Conservation (phyloP, 2,797 vertebrate species). For the Tadarida brasiliensis region DNA sequence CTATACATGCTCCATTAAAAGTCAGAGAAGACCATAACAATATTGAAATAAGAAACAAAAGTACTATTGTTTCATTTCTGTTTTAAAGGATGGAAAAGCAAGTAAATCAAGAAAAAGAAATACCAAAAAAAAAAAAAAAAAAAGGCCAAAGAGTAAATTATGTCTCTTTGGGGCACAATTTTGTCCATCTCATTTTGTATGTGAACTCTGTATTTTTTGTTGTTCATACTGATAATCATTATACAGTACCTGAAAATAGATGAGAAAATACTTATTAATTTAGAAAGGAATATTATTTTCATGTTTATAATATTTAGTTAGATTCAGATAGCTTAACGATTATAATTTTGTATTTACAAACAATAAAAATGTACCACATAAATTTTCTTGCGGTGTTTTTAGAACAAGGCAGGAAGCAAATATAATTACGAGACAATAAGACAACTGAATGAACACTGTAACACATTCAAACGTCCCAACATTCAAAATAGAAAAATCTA, state of each 20-base stretch:
- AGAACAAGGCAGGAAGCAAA: background rate
- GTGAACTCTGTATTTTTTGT: background rate
- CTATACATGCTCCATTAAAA: slow-evolving; percentile 23
- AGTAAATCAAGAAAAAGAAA: slow-evolving; percentile 30
- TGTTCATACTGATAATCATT: background rate
- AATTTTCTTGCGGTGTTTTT: background rate
- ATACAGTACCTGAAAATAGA: background rate
- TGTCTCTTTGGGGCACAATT: background rate
- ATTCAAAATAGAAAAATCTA: background rate
- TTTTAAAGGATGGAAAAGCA: slow-evolving; percentile 50
- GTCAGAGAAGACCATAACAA: slow-evolving; percentile 17
- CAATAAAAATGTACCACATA: background rate
- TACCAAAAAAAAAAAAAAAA: background rate
- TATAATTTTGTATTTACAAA: background rate
- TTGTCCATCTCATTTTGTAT: background rate
- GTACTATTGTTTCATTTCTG: slow-evolving; percentile 19
- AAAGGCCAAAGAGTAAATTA: background rate
- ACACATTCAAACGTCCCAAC: background rate
- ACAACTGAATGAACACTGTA: background rate
- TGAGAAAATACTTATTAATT: background rate
- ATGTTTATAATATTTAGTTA: background rate
- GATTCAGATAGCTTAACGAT: background rate
- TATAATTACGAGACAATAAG: background rate
- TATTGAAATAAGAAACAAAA: slow-evolving; percentile 30
- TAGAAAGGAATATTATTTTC: background rate